These are phyloP conservation scores for Oreohelix idahoensis DNA, from an alignment of 1,140 invertebrate species.

Conservation along the genomic window DNA sequence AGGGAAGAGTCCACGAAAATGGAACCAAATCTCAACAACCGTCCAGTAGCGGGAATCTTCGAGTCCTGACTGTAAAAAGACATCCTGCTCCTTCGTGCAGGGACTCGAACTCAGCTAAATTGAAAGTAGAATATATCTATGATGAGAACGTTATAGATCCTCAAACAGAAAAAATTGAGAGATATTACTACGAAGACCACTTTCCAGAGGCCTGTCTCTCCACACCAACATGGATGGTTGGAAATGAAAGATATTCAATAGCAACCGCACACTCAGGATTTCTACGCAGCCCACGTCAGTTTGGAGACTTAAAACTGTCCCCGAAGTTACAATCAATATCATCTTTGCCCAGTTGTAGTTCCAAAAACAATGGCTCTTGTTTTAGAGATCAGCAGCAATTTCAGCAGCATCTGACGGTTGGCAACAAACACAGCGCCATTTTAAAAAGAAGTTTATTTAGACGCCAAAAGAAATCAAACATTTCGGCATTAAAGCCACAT, in stretches of 20 bases:
- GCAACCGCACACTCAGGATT: background rate
- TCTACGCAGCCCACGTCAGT: background rate
- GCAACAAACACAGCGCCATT: background rate
- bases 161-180: slow-evolving; percentile 66
- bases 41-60: slow-evolving; percentile 35
- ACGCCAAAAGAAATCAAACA: background rate
- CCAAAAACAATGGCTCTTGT: background rate
- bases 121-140: slow-evolving; percentile 66
- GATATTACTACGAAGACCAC: slow-evolving; percentile 67
- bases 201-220: slow-evolving; percentile 39
- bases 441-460: slow-evolving; percentile 15
- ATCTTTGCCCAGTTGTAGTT: background rate
- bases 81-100: slow-evolving; percentile 11
- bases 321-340: background rate
- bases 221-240: slow-evolving; percentile 6
- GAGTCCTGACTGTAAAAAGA: slow-evolving; percentile 35
- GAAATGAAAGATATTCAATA: slow-evolving; percentile 6
- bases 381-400: background rate
- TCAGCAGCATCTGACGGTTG: background rate
- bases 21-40: slow-evolving; percentile 7
- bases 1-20: background rate
- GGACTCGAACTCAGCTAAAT: slow-evolving; percentile 1
- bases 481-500: background rate
- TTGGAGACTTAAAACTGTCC: background rate
- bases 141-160: slow-evolving; percentile 68